Conservation (phyloP, 2,113 vertebrate genomes). For the Callopanchax toddi region DNA sequence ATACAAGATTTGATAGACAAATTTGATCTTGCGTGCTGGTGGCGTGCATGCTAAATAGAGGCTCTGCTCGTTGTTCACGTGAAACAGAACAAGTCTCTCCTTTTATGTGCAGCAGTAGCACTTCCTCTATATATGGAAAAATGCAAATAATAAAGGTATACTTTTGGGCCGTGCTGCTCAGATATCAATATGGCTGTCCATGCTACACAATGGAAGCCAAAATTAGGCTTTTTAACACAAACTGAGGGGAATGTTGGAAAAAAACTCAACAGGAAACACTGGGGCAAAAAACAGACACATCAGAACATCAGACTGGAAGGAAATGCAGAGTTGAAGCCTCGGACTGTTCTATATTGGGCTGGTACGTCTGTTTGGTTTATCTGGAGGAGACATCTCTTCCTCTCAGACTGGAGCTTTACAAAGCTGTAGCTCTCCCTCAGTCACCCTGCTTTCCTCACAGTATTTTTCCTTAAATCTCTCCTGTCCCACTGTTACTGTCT, state of each 20-base stretch:
- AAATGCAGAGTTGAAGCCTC: slow-evolving; percentile 14
- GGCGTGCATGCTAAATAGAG: slow-evolving; percentile 1
- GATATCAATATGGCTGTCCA: not conserved
- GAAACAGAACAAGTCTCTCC: not conserved
- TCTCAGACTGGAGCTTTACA: slow-evolving; percentile 15
- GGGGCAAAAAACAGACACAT: slow-evolving; percentile 24
- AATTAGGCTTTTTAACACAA: not conserved
- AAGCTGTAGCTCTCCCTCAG: slow-evolving; percentile 7
- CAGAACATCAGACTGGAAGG: slow-evolving; percentile 35
- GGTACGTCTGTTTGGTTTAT: slow-evolving; percentile 38
- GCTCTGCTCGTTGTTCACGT: not conserved
- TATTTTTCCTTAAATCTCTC: slow-evolving; percentile 22
- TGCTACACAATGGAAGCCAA: not conserved
- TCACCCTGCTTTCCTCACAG: slow-evolving; percentile 16
- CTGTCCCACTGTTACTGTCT: slow-evolving; percentile 44
- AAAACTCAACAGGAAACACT: slow-evolving; percentile 39
- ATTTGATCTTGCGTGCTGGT: slow-evolving; percentile 11
- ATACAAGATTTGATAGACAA: slow-evolving; percentile 39
- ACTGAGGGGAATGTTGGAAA: not conserved
- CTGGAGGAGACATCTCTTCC: slow-evolving; percentile 45
- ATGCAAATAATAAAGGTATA: slow-evolving; percentile 14
- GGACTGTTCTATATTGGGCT: slow-evolving; percentile 33
- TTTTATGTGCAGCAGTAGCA: slow-evolving; percentile 3
- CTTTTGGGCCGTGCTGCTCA: not conserved
- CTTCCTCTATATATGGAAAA: not conserved